Base-by-base conservation (phyloP, 2,113 vertebrate genomes). In the Neogale vison region DNA sequence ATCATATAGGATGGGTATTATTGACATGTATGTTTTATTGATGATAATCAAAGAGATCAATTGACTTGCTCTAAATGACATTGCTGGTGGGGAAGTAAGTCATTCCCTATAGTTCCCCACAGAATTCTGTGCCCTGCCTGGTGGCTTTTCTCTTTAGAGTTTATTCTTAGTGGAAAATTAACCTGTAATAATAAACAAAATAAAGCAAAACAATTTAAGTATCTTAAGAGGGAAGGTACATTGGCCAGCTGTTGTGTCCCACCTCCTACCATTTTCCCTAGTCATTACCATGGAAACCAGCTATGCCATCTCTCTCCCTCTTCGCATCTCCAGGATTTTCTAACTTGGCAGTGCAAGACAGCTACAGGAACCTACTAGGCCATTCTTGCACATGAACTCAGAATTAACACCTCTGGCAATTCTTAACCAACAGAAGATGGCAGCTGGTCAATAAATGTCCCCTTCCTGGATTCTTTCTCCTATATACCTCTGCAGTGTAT, bases 161-260 rank as follows among this genome's bases (percentile, higher is more conserved):
- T 79, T 83, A 52, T 72, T 93, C n/a, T 82, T 93, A 47, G 34
- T 95, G 63, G 72, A 86, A 65, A 94, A 59, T 95, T 79, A 96
- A 85, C 39, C 45, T 77, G 61, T 61, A 86, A 65, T 15, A 65
- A 50, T 52, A 81, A 45, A 79, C 11, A 55, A 86, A 82, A 26
- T 81, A 95, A 96, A 86, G 39, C 8, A 88, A 87, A 93, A 23
- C 36, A 57, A 45, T 79, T 85, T 88, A 67, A 57, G 23, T 47
- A 74, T 91, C 1, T 21, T 21, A 91, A 77, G 45, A 86, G 24
- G 34, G 94, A 94, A 93, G 9, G 9, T 72, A 15, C 17, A 14
- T n/a, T 3, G 20, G 92, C 71, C 10, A 86, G 69, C 36, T 26
- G 42, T 55, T 90, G 29, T 65, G 29, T 17, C 5, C 14, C 2